These are phyloP conservation scores for Lasioglossum oenotherae DNA, from an alignment of 2,888 invertebrate species.

Conservation along the genomic window DNA sequence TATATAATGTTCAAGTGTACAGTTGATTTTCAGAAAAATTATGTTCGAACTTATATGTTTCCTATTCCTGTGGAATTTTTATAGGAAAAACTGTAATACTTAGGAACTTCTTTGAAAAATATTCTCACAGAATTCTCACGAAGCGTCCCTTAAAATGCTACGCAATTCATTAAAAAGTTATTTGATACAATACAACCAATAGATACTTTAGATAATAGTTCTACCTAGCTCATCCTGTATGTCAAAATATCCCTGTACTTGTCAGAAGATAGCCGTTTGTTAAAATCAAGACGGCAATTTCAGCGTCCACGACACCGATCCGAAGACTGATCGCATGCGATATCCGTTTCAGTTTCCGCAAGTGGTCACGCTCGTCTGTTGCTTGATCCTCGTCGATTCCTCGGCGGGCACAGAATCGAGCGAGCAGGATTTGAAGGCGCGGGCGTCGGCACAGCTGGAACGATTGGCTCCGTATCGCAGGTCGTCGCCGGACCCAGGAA, in stretches of 20 bases:
- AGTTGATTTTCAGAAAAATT: neutral
- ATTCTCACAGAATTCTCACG: neutral
- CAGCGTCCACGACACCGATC: neutral
- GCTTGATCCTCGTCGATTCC: conserved; percentile 61
- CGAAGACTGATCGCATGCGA: neutral
- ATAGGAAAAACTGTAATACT: neutral
- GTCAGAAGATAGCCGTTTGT: neutral
- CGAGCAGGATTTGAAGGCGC: conserved; percentile 28
- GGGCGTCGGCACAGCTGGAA: conserved; percentile 73
- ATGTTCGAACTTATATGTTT: neutral
- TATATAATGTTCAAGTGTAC: neutral
- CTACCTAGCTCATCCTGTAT: too few relatives aligned
- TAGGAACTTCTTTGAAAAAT: neutral
- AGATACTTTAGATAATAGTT: neutral
- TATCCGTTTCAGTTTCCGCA: conserved; percentile 37
- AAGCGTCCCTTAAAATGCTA: neutral
- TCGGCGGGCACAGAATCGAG: conserved; percentile 60
- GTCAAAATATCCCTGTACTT: neutral
- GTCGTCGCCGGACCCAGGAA: conserved; percentile 21
- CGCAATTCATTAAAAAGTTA: neutral
- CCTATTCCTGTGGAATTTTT: neutral
- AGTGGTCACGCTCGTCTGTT: conserved; percentile 62
- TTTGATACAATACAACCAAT: neutral
- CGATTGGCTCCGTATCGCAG: conserved; percentile 77
- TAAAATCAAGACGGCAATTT: neutral